Base-by-base conservation (phyloP, 2,113 vertebrate species). In the Ptilonorhynchus violaceus region DNA sequence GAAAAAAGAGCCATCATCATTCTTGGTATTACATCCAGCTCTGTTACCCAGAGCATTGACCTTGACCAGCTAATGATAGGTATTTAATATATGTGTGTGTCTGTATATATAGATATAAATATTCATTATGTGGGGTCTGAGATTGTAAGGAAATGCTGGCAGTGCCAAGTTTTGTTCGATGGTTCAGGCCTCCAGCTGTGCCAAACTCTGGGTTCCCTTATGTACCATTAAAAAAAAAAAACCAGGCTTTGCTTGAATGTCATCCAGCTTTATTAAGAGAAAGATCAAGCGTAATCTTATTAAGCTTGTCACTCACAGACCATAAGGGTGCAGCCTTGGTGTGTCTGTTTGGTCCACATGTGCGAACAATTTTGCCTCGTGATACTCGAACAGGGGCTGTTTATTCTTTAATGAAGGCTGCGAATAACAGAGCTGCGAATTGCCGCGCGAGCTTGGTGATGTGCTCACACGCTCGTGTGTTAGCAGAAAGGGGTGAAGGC, bases 241-340 rank as follows among this genome's bases (percentile, higher is more conserved):
- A n/a, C 46, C 92, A 90, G 85, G 82, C 94, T 95, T 90, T 86
- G 52, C 82, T 94, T 97, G 94, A 96, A 92, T 76, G 92, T 96
- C 92, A 92, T 96, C 93, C 95, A 97, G 80, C 92, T 86, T 96
- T 96, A 96, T 95, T 93, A 95, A 96, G 81, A 97, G 81, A 94
- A 96, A 95, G 95, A 97, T 96, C 95, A 95, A 96, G 92, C 31
- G 0, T 96, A 97, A 96, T 97, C 94, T 96, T 96, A 96, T 97
- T 97, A 96, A 89, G 76, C 91, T 62, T 97, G 95, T 95, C 93
- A 94, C 93, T 96, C 96, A 97, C 77, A 89, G 95, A 80, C 72
- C 82, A 13, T 79, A 58, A 96, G 88, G 89, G 76, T 82, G 81
- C 80, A 96, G 88, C 69, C 79, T 86, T 85, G 86, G 77, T 92